Evolutionary conservation across 2,797 vertebrate species (phyloP).

Genomic region (Sebastes elongatus): DNA sequence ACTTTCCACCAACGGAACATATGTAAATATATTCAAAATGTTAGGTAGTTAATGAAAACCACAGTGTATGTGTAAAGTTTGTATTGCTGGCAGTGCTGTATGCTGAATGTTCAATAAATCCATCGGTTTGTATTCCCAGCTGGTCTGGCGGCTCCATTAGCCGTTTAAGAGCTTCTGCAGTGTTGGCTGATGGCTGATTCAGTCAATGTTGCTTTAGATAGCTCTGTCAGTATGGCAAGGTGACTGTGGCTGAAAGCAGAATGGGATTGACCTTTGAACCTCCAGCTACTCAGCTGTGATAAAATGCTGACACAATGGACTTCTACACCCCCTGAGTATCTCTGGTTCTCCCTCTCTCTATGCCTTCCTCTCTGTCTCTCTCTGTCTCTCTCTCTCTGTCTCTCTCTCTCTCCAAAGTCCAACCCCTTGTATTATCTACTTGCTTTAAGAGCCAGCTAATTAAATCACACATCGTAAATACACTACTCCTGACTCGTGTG

Average conservation of each 20-base stretch:
- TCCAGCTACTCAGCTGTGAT: conserved; percentile 69
- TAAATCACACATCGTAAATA: conserved; percentile 82
- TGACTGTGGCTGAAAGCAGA: conserved; percentile 68
- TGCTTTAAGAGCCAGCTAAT: conserved; percentile 74
- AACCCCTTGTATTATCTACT: conserved; percentile 71
- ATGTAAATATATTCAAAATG: conserved; percentile 9
- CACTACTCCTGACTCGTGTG: conserved; percentile 58
- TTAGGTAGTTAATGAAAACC: conserved; percentile 8
- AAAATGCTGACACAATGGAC: conserved; percentile 73
- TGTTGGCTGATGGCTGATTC: conserved; percentile 71
- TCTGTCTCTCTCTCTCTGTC: not conserved
- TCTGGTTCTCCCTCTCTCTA: conserved; percentile 6
- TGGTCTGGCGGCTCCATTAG: conserved; percentile 67
- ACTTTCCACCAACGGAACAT: not conserved
- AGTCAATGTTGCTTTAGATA: conserved; percentile 71
- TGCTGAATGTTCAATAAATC: conserved; percentile 69
- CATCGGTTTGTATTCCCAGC: conserved; percentile 65
- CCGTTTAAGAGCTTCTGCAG: conserved; percentile 67
- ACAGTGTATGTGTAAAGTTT: conserved; percentile 27
- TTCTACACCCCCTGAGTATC: conserved; percentile 52
- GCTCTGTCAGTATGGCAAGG: conserved; percentile 71
- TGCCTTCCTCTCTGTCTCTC: not conserved
- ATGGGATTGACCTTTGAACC: conserved; percentile 74
- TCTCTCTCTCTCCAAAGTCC: conserved; percentile 25
- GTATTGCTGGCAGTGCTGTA: conserved; percentile 44